Conservation (phyloP, 2,113 vertebrate species). For the Corythaixoides concolor region DNA sequence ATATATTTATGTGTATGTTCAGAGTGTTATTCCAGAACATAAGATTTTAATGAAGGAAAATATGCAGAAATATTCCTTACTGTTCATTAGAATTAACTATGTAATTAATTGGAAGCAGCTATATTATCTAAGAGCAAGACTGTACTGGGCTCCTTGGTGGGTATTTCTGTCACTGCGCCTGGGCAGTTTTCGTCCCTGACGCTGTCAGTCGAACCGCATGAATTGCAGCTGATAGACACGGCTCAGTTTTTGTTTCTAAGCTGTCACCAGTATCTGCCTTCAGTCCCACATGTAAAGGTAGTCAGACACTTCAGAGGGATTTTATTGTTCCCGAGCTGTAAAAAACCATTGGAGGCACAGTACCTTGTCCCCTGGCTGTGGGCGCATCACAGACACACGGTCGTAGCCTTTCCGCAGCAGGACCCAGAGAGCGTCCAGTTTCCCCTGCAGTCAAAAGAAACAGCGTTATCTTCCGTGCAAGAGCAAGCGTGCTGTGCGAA, state of each 20-base stretch:
- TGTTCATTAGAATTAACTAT: too few species aligned
- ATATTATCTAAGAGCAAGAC: neutral
- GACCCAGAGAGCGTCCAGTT: conserved; percentile 93
- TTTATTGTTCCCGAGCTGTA: neutral
- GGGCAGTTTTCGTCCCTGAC: neutral
- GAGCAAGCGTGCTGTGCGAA: rapidly evolving
- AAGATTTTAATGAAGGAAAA: neutral
- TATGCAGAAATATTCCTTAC: neutral
- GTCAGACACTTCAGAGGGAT: neutral
- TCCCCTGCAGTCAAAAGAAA: conserved; percentile 80
- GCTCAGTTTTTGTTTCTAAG: neutral
- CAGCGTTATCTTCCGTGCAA: neutral
- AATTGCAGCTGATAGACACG: rapidly evolving
- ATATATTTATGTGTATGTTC: neutral
- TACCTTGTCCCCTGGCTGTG: conserved; percentile 97
- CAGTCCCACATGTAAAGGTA: neutral
- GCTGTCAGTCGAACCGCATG: rapidly evolving
- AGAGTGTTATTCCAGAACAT: neutral
- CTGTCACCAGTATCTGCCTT: neutral
- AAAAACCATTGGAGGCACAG: neutral
- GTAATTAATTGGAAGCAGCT: neutral
- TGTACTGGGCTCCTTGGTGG: neutral
- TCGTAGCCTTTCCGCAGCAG: conserved; percentile 92
- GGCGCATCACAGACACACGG: conserved; percentile 95
- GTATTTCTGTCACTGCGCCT: neutral